Base-by-base conservation (phyloP, 2,888 invertebrate species). In the Melieria picta region DNA sequence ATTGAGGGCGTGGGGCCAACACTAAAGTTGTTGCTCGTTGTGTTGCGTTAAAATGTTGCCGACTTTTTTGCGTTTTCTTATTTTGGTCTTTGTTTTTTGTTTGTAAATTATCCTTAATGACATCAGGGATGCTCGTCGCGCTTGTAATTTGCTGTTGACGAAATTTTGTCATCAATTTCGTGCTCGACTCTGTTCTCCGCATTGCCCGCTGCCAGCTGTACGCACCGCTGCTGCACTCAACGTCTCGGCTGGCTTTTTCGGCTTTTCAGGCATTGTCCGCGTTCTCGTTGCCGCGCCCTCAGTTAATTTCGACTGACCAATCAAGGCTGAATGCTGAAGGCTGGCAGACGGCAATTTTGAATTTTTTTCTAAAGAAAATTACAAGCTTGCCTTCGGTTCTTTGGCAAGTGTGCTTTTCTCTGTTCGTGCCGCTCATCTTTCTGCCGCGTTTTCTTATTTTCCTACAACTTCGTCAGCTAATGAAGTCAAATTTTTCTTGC, bases 401-500 rank as follows among this genome's bases (percentile, higher is more conserved):
- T 50, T 55, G 46, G 46, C 52, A 10, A 45, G 7, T 48, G n/a
- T 42, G 42, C 50, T 52, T 45, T 56, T 10, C 47, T n/a, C n/a
- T 52, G 7, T 16, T 5, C 30, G 16, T 47, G 7, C 46, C 46
- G 16, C 11, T 62, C 13, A 13, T 7, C 6, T 46, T 16, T 7
- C 16, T 57, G 57, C 3, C 3, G 13, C 42, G 43, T 30, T 46
- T 45, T 5, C 30, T 56, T 63, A 63, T 30, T 30, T 30, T 30
- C 30, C 30, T 30, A 30, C 30, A 30, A 30, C 2, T 30, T 30
- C 30, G 30, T 30, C 10, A 45, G 58, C 60, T 60, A 71, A 71
- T 71, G 58, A 65, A 65, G 64, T 30, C 65, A 64, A 65, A 58
- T 60, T 70, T 46, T 58, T 48, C 50, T 42, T 42, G 30, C 42